Evolutionary conservation across 2,797 vertebrate species (phyloP).

Genomic region (Paratrypauchen microcephalus): DNA sequence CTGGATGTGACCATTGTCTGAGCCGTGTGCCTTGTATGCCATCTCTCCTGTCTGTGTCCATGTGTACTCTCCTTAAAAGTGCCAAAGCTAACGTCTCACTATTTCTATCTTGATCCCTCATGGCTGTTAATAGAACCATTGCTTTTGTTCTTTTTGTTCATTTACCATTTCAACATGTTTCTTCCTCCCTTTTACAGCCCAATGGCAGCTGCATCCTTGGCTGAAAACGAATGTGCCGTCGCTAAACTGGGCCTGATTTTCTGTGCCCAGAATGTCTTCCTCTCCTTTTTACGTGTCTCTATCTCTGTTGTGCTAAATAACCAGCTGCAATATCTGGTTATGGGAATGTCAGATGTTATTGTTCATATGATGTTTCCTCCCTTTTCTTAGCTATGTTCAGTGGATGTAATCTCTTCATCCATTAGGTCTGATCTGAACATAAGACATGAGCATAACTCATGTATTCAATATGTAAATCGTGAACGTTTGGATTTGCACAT

Average conservation of each 20-base stretch:
- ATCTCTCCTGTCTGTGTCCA: slow-evolving; percentile 62
- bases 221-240: slow-evolving; percentile 73
- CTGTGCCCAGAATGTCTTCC: slow-evolving; percentile 61
- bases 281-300: slow-evolving; percentile 59
- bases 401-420: slow-evolving; percentile 72
- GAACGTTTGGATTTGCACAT: slow-evolving; percentile 59
- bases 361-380: slow-evolving; percentile 73
- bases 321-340: slow-evolving; percentile 70
- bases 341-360: slow-evolving; percentile 58
- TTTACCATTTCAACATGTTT: slow-evolving; percentile 60
- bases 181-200: slow-evolving; percentile 72
- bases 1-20: slow-evolving; percentile 79
- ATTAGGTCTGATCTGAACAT: slow-evolving; percentile 73
- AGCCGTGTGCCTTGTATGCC: slow-evolving; percentile 63
- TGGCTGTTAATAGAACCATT: slow-evolving; percentile 55
- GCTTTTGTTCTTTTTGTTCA: slow-evolving; percentile 54
- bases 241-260: slow-evolving; percentile 50
- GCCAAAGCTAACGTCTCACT: slow-evolving; percentile 62
- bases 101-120: slow-evolving; percentile 49
- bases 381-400: slow-evolving; percentile 78
- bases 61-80: slow-evolving; percentile 53
- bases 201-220: slow-evolving; percentile 72
- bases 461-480: slow-evolving; percentile 58
- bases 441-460: slow-evolving; percentile 62
- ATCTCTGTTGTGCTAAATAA: slow-evolving; percentile 70